Evolutionary conservation across 2,113 vertebrate genomes (phyloP).

Genomic region (Mobula birostris): DNA sequence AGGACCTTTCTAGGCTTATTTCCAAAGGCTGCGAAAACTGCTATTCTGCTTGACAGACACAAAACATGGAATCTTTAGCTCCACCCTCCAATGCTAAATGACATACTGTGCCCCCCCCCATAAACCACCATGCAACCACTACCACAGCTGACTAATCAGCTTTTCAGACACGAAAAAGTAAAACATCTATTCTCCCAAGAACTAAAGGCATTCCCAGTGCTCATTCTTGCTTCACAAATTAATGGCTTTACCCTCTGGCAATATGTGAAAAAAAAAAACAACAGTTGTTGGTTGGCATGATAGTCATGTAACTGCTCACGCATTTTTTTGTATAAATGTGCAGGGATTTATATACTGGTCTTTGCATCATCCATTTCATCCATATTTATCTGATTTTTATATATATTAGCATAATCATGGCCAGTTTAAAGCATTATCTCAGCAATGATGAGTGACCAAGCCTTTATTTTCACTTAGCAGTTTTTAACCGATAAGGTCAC

Average conservation of each 20-base stretch:
- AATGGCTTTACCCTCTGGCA: neutral
- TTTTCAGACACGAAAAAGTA: neutral
- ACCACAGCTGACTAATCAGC: too few species aligned
- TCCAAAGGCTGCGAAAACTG: neutral
- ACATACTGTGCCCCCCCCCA: too few species aligned
- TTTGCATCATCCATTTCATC: neutral
- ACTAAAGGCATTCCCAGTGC: neutral
- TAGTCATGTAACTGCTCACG: neutral
- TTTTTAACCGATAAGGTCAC: neutral
- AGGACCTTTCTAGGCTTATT: too few species aligned
- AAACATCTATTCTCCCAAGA: neutral
- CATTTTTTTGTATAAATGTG: neutral
- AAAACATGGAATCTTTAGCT: too few species aligned
- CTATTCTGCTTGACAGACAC: neutral
- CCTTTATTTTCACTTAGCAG: neutral
- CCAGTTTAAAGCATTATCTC: neutral
- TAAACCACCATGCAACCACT: too few species aligned
- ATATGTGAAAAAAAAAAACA: neutral
- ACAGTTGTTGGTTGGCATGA: neutral
- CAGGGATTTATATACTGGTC: neutral
- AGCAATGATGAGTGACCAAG: neutral
- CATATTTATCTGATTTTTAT: neutral
- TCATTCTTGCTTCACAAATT: neutral
- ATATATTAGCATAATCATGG: too few species aligned
- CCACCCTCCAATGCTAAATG: too few species aligned